phyloP scores from a whole-genome alignment of 2,113 vertebrate species.

The Heterochromis multidens region DNA sequence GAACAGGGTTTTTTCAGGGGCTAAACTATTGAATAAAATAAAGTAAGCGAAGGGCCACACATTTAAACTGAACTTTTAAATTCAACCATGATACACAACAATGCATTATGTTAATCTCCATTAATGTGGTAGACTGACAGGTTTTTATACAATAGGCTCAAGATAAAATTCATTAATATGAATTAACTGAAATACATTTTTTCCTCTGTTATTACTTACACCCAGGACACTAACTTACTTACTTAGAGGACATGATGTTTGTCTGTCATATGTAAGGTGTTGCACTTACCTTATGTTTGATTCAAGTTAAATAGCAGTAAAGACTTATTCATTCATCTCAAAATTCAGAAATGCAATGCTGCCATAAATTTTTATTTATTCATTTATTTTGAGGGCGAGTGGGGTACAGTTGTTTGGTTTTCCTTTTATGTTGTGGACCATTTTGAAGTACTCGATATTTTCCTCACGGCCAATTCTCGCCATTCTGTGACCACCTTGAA shows the following conservation, averaged over 20 bases:
- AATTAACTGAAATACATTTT: neutral
- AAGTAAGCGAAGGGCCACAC: neutral
- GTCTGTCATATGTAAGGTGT: neutral
- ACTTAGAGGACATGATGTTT: neutral
- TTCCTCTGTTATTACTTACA: fast-evolving
- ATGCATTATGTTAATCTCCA: fast-evolving
- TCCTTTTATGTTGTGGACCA: no score
- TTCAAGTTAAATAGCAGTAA: no score
- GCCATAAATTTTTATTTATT: no score
- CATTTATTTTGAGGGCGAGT: no score
- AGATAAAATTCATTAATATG: neutral
- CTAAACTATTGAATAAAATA: no score
- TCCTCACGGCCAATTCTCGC: no score
- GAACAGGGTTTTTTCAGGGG: no score
- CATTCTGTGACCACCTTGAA: no score
- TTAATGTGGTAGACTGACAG: neutral
- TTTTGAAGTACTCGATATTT: no score
- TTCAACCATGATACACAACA: neutral
- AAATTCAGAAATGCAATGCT: no score
- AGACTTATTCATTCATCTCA: no score
- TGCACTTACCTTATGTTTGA: neutral
- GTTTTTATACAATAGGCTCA: fast-evolving
- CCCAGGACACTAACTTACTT: neutral
- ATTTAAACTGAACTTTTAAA: neutral
- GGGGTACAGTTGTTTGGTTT: no score